These are phyloP conservation scores for Petrosia ficiformis DNA, from an alignment of 37 sponge, comb jelly and placozoan species.

Conservation along the genomic window DNA sequence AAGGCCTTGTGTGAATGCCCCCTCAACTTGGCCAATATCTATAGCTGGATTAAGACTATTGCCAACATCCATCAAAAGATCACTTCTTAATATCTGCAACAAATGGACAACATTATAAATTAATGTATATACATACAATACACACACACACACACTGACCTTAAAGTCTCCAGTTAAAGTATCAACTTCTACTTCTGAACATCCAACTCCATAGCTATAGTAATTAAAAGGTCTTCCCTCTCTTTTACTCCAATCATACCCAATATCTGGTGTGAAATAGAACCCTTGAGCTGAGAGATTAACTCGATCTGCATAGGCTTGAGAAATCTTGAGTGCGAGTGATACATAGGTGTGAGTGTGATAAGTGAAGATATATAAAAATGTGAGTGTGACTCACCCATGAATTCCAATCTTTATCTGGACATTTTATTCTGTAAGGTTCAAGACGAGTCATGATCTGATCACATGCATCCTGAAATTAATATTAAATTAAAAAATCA, in stretches of 20 bases:
- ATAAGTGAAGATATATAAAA: no score
- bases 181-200: slow-evolving; percentile 83
- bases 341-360: no score
- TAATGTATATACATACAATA: not conserved
- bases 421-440: slow-evolving; percentile 51
- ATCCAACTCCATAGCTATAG: slow-evolving; percentile 72
- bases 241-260: slow-evolving; percentile 55
- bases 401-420: slow-evolving; percentile 66
- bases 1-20: slow-evolving; percentile 80
- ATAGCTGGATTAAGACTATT: slow-evolving; percentile 86
- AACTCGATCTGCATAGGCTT: slow-evolving; percentile 63
- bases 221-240: slow-evolving; percentile 56
- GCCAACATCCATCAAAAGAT: slow-evolving; percentile 81
- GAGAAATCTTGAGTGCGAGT: slow-evolving; percentile 28
- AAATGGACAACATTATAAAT: no score
- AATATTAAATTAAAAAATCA: not conserved
- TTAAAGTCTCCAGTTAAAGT: slow-evolving; percentile 68
- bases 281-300: slow-evolving; percentile 86
- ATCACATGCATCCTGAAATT: slow-evolving; percentile 70
- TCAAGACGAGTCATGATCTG: slow-evolving; percentile 61
- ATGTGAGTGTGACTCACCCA: slow-evolving; percentile 52
- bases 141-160: not conserved
- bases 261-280: slow-evolving; percentile 31
- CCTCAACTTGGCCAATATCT: slow-evolving; percentile 87
- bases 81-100: slow-evolving; percentile 39